phyloP scores from a whole-genome alignment of 2,113 vertebrate genomes.

The Orycteropus afer region DNA sequence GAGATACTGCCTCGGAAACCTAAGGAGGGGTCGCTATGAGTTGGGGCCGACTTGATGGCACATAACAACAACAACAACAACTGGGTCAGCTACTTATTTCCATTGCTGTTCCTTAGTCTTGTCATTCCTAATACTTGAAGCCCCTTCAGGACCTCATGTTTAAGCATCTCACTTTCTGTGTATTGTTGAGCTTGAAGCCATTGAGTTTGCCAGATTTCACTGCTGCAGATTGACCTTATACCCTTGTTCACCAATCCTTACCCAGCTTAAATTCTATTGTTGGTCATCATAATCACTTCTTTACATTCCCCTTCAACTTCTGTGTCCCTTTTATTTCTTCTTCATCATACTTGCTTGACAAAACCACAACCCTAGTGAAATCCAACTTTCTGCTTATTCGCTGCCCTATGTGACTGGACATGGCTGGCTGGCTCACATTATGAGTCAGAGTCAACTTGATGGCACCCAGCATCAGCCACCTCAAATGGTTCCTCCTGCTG shows the following conservation, averaged over 20 bases:
- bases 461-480: background rate
- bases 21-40: no score
- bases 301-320: background rate
- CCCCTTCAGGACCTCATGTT: background rate
- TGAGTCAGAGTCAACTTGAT: background rate
- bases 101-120: background rate
- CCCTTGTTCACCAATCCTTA: background rate
- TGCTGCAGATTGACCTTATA: background rate
- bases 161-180: background rate
- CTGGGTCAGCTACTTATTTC: no score
- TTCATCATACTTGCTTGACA: background rate
- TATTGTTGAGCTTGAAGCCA: background rate
- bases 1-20: no score
- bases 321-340: background rate
- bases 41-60: no score
- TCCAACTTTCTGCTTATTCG: background rate
- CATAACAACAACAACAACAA: no score
- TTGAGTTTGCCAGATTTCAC: background rate
- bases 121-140: background rate
- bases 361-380: background rate
- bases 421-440: background rate
- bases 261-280: background rate
- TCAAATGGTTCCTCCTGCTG: background rate
- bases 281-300: background rate
- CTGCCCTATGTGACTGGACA: background rate